A percentile compares a stretch with the other conserved stretches of the same genome.
Evolutionary conservation across 2,888 invertebrate genomes (phyloP).

Genomic region (Agelastica alni): DNA sequence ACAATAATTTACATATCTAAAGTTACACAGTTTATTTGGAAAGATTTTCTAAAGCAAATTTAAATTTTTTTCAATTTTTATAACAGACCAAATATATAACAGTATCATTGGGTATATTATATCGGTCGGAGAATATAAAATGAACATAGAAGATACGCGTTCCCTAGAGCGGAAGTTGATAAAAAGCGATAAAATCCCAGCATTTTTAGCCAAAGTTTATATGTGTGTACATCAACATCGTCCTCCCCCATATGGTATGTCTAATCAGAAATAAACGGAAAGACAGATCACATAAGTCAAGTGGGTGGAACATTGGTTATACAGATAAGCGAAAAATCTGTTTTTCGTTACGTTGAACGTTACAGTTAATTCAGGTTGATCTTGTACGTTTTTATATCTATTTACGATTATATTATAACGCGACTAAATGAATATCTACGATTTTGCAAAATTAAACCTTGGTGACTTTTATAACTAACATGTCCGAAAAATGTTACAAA

Average conservation of each 20-base stretch:
- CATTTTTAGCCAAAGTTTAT: conserved; percentile 27
- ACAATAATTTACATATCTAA: too few species aligned
- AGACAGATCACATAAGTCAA: conserved; percentile 21
- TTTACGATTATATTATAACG: too few species aligned
- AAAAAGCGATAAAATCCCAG: conserved; percentile 25
- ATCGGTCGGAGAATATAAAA: conserved; percentile 1
- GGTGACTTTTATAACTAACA: too few species aligned
- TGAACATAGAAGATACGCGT: conserved; percentile 1
- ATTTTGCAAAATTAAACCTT: too few species aligned
- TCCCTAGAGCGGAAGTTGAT: conserved; percentile 29
- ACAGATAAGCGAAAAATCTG: conserved; percentile 22
- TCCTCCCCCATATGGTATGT: conserved; percentile 19
- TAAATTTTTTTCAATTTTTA: not conserved
- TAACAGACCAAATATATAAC: not conserved
- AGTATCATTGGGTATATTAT: conserved; percentile 1
- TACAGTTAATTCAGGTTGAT: too few species aligned
- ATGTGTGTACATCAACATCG: conserved; percentile 13
- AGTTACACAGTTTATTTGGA: too few species aligned
- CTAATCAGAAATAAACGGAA: conserved; percentile 22
- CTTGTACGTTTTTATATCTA: too few species aligned
- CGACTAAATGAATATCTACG: too few species aligned
- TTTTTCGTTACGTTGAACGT: too few species aligned
- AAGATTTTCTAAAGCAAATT: not conserved
- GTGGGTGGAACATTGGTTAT: conserved; percentile 21
- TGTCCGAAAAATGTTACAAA: too few species aligned